phyloP scores from a whole-genome alignment of 2,113 vertebrate genomes.

The Gopherus flavomarginatus region DNA sequence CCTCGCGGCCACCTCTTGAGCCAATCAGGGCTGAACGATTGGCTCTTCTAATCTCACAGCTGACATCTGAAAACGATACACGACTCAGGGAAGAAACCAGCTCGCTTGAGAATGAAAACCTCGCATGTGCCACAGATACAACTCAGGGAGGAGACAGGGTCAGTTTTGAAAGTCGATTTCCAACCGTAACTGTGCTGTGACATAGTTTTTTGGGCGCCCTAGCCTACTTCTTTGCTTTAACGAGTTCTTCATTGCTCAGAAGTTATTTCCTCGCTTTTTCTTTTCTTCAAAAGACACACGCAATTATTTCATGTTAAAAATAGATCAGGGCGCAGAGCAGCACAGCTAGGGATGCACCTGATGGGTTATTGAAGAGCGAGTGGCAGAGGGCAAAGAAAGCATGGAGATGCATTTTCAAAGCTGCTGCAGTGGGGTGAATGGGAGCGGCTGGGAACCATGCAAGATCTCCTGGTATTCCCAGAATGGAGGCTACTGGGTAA shows the following conservation, averaged over 20 bases:
- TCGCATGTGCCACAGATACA: not conserved
- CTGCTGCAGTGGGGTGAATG: no score
- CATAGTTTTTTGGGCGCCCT: not conserved
- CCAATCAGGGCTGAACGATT: not conserved
- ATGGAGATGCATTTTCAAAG: no score
- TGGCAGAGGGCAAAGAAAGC: no score
- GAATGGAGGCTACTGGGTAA: no score
- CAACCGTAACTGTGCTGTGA: not conserved
- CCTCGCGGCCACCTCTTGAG: no score
- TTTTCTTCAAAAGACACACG: no score
- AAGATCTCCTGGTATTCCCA: no score
- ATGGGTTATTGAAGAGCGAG: not conserved
- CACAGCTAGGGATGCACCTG: no score
- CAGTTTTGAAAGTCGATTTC: not conserved
- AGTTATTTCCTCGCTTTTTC: not conserved
- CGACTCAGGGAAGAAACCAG: not conserved
- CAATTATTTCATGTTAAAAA: not conserved
- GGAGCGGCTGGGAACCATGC: no score
- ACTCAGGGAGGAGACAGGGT: not conserved
- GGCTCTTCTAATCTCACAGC: not conserved
- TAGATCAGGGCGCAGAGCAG: not conserved
- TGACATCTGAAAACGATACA: not conserved
- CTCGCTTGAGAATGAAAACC: not conserved
- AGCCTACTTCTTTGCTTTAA: not conserved
- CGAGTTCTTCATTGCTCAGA: not conserved